Evolutionary conservation across 2,797 vertebrate species (phyloP).

Genomic region (Clarias fuscus): DNA sequence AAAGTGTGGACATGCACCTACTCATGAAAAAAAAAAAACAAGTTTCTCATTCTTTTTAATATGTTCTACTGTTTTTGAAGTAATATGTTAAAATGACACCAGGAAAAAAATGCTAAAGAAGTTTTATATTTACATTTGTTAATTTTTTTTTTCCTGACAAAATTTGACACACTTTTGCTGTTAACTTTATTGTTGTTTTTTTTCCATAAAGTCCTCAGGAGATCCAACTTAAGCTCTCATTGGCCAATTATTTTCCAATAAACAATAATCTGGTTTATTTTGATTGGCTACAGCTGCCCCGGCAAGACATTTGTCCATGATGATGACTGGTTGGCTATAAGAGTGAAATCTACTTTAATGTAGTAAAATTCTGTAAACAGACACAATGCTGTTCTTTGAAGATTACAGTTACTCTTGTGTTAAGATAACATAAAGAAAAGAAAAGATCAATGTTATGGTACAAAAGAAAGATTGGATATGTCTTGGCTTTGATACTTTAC

Average conservation of each 20-base stretch:
- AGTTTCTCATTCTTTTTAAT: background rate
- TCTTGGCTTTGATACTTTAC: constrained; percentile 36
- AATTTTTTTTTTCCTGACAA: background rate
- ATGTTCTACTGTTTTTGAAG: background rate
- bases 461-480: constrained; percentile 3
- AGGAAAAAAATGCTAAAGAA: background rate
- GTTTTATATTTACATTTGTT: background rate
- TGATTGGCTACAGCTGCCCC: background rate
- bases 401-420: background rate
- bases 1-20: background rate
- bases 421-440: background rate
- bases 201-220: background rate
- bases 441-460: background rate
- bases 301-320: background rate
- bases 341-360: background rate
- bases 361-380: constrained; percentile 15
- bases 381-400: background rate
- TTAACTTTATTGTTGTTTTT: background rate
- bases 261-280: background rate
- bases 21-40: too few relatives aligned
- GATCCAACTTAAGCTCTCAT: too few relatives aligned
- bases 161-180: background rate
- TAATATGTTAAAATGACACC: background rate
- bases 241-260: background rate
- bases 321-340: background rate